A percentile compares a stretch with the other conserved stretches of the same genome.
Conservation (phyloP, 2,888 invertebrate species). For the Bellardia bayeri region DNA sequence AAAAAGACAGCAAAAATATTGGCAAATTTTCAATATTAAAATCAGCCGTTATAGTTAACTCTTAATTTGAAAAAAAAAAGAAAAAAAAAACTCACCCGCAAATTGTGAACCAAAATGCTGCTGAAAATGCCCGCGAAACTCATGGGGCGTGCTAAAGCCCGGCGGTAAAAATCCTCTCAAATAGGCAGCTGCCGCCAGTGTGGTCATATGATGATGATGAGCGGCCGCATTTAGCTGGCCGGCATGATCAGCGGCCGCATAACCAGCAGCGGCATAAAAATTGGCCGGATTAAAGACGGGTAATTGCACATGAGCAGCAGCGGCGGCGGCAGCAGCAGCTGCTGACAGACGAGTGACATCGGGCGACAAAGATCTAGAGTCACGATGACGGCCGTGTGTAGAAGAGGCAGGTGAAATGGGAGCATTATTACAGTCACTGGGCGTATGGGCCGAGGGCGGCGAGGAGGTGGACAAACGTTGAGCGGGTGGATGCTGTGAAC, state of each 20-base stretch:
- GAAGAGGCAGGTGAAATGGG: constrained; percentile 79
- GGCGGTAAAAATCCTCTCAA: constrained; percentile 83
- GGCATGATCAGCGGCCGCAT: constrained; percentile 81
- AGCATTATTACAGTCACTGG: constrained; percentile 76
- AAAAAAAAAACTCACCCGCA: constrained; percentile 80
- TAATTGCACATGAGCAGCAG: constrained; percentile 83
- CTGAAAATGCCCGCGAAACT: constrained; percentile 84
- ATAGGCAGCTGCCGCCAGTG: constrained; percentile 83
- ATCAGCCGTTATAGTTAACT: too few species aligned
- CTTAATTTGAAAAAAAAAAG: neutral
- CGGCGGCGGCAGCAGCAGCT: constrained; percentile 82
- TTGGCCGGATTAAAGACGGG: constrained; percentile 84
- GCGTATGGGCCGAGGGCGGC: constrained; percentile 73
- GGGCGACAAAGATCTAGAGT: constrained; percentile 82
- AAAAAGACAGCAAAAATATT: too few species aligned
- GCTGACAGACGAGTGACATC: constrained; percentile 81
- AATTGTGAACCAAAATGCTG: constrained; percentile 84
- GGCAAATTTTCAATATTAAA: too few species aligned
- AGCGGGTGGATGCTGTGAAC: constrained; percentile 43
- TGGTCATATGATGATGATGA: constrained; percentile 84
- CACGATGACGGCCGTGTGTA: constrained; percentile 74
- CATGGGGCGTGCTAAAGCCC: constrained; percentile 84
- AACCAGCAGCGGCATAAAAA: constrained; percentile 84
- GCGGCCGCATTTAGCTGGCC: constrained; percentile 82
- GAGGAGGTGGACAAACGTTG: constrained; percentile 72